A percentile compares a stretch with the other conserved stretches of the same genome.
Conservation (phyloP, 2,797 vertebrate species). For the Luscinia luscinia region DNA sequence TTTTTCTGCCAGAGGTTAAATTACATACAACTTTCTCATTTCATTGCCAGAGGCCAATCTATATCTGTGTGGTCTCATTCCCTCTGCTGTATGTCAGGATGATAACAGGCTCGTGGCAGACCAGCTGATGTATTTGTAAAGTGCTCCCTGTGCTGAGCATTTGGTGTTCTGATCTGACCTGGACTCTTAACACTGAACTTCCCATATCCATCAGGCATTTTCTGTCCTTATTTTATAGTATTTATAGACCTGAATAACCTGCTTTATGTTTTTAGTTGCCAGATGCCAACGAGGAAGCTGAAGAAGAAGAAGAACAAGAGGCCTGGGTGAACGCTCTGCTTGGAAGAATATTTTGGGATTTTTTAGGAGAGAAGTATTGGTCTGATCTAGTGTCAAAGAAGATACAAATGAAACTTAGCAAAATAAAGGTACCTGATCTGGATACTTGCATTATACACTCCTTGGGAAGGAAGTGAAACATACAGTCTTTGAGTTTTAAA, state of each 20-base stretch:
- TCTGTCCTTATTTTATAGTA: not conserved
- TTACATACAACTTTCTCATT: not conserved
- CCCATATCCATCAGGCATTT: not conserved
- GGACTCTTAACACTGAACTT: not conserved
- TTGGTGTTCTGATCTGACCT: not conserved
- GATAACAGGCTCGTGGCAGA: conserved; percentile 5
- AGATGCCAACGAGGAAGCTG: conserved; percentile 66
- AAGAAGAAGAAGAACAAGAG: conserved; percentile 84
- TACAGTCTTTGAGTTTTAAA: not conserved
- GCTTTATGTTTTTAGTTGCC: conserved; percentile 79
- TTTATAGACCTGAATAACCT: not conserved
- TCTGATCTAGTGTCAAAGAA: conserved; percentile 93
- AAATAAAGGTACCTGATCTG: conserved; percentile 87
- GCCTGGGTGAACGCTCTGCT: conserved; percentile 93
- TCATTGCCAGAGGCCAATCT: conserved; percentile 8
- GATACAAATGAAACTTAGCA: conserved; percentile 99
- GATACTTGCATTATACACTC: not conserved
- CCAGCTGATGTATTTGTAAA: not conserved
- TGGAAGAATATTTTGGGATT: conserved; percentile 94
- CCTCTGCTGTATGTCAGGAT: conserved; percentile 1
- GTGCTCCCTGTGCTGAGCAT: not conserved
- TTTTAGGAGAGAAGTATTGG: conserved; percentile 95
- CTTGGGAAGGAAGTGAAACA: not conserved
- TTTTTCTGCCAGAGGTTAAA: conserved; percentile 30
- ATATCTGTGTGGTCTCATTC: not conserved